These are phyloP conservation scores for Rhingia rostrata DNA, from an alignment of 2,888 invertebrate genomes.

Conservation along the genomic window DNA sequence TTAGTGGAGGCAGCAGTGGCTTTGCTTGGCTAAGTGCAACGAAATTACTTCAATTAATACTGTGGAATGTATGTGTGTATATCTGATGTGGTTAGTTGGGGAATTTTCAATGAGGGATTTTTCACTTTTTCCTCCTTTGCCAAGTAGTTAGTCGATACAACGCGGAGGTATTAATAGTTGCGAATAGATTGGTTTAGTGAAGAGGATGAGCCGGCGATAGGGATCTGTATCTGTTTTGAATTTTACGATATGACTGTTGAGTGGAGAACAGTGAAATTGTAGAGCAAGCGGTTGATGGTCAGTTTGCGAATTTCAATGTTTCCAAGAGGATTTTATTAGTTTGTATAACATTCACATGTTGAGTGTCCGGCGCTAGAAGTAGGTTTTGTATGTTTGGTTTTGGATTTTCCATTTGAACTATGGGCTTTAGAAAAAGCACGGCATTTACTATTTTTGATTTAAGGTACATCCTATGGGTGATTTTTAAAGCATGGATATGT, in stretches of 20 bases:
- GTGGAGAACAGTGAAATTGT: slow-evolving; percentile 35
- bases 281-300: slow-evolving; percentile 37
- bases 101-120: slow-evolving; percentile 26
- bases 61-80: slow-evolving; percentile 9
- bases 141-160: slow-evolving; percentile 2
- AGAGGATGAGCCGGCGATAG: background rate
- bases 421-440: too few relatives aligned
- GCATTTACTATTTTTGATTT: too few relatives aligned
- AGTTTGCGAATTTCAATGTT: slow-evolving; percentile 15
- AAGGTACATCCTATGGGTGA: too few relatives aligned
- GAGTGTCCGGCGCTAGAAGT: too few relatives aligned
- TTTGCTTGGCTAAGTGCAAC: slow-evolving; percentile 53
- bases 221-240: slow-evolving; percentile 39
- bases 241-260: slow-evolving; percentile 12
- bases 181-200: slow-evolving; percentile 11
- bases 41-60: slow-evolving; percentile 68
- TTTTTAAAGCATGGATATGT: too few relatives aligned
- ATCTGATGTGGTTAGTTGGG: slow-evolving; percentile 14
- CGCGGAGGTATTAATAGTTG: slow-evolving; percentile 54
- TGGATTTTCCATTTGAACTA: too few relatives aligned
- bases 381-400: too few relatives aligned
- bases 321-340: background rate
- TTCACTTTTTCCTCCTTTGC: slow-evolving; percentile 20
- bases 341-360: too few relatives aligned
- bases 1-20: background rate